Percentiles rank a stretch among this genome's conserved stretches.
Conservation (phyloP, 2,888 invertebrate species). For the Lathronympha strigana region DNA sequence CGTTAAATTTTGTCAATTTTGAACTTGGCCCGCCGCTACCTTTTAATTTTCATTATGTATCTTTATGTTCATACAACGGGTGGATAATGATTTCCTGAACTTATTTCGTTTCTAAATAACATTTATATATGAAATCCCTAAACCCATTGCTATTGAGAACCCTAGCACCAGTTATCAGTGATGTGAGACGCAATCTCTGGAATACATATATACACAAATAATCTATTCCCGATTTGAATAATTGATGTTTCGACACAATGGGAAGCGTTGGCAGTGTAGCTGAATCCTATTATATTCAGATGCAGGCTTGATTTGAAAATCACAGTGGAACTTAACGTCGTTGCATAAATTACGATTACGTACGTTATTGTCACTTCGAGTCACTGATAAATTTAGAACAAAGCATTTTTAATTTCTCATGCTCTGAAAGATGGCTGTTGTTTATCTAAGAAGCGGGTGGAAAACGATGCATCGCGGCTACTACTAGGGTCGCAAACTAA, state of each 20-base stretch:
- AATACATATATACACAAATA: slow-evolving; percentile 32
- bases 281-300: slow-evolving; percentile 19
- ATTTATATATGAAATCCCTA: background rate
- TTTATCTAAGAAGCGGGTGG: too few species aligned
- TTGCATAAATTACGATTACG: background rate
- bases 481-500: too few species aligned
- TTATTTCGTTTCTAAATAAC: too few species aligned
- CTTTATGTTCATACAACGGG: too few species aligned
- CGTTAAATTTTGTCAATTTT: too few species aligned
- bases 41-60: too few species aligned
- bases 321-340: slow-evolving; percentile 1
- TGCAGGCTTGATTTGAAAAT: slow-evolving; percentile 26
- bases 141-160: background rate
- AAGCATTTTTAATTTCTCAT: too few species aligned
- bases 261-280: slow-evolving; percentile 16
- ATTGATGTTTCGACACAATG: slow-evolving; percentile 35
- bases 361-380: background rate
- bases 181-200: slow-evolving; percentile 29
- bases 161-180: slow-evolving; percentile 10
- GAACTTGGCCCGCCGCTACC: too few species aligned
- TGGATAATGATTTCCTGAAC: too few species aligned
- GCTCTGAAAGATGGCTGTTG: too few species aligned
- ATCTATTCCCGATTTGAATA: slow-evolving; percentile 40
- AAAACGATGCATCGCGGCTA: too few species aligned
- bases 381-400: too few species aligned